Evolutionary conservation across 2,888 invertebrate genomes (phyloP), one percentile per base, ranked within the genome.

Genomic region (Iphiclides podalirius): DNA sequence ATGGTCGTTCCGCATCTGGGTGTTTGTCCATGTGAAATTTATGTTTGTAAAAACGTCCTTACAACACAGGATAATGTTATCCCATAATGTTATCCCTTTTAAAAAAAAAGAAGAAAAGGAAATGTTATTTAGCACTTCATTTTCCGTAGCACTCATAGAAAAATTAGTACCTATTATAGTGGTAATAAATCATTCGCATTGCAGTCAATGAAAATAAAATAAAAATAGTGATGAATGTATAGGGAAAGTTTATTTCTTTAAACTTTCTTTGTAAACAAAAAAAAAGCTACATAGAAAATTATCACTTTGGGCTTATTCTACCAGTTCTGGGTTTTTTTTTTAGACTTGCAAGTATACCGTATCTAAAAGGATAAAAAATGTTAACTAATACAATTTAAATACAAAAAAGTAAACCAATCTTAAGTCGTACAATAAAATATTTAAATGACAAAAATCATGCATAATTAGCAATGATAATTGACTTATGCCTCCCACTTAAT

Each of bases 251-350:
- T 31, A 31, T 31, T 31, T 31, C n/a, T 12, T 11, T 8, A 1
- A 31, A 31, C 31, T 31, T 31, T 31, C 31, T 2, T 12, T 26
- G 26, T 26, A 26, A 31, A 31, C 31, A 31, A 31, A 31, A n/a
- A 11, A 31, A 31, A 12, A 31, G 8, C 11, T 31, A 4, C 3
- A 20, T 20, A 20, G 11, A 31, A 31, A 31, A 31, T 31, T 11
- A 31, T 31, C 31, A 31, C n/a, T 12, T 31, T 11, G 31, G 41
- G 8, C 46, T 39, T 39, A 39, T n/a, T 11, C 35, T 39, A 39
- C 8, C 46, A 39, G 33, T 39, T 15, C 39, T 46, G 34, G 23
- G 12, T 9, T 23, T 2, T n/a, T n/a, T 26, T 20, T 9, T 40
- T 31, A 34, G 1, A 39, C 23, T 12, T 7, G 4, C 23, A 26